Base-by-base conservation (phyloP, 1,140 invertebrate genomes). In the Nasonia longicornis region DNA sequence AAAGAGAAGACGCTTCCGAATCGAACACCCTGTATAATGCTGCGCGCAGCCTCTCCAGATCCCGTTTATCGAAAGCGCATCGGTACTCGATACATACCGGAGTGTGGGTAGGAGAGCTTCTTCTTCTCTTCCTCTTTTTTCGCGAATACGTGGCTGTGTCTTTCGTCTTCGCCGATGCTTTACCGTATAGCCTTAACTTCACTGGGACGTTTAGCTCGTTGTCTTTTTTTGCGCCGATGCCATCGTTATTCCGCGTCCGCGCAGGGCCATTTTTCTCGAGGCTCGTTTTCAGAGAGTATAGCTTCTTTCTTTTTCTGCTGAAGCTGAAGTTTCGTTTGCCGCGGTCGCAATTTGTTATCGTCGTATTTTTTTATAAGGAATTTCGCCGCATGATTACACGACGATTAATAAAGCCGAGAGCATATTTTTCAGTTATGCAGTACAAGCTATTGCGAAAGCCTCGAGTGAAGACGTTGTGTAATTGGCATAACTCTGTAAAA, bases 1-100 rank as follows among this genome's bases (percentile, higher is more conserved):
- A 11, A 58, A 58, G 14, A 58, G 52, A 4, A 48, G 12, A 16
- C 20, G 20, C 52, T 58, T 58, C 52, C 52, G 52, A 58, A 58
- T 58, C 6, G 52, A 2, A 58, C 52, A 58, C 52, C 52, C 52
- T 58, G 16, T 58, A 58, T 58, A 58, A 58, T 58, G 38, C 38
- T 8, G 35, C 35, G 7, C 4, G 52, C 52, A 67, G 35, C 31
- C 29, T 35, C 35, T 31, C 69, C 66, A 83, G 84, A 86, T 87
- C 84, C 86, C 86, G 86, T 88, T 88, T 84, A 84, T 86, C 83
- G 86, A 84, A 70, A 26, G 26, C 82, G 81, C 84, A 82, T 84
- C 81, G 71, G 80, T 80, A 82, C 73, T 71, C 67, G 73, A 73
- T 81, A 84, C 83, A 83, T 82, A 74, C 75, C 73, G 83, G 26